Evolutionary conservation across 2,113 vertebrate species (phyloP).

Genomic region (Lipotes vexillifer): DNA sequence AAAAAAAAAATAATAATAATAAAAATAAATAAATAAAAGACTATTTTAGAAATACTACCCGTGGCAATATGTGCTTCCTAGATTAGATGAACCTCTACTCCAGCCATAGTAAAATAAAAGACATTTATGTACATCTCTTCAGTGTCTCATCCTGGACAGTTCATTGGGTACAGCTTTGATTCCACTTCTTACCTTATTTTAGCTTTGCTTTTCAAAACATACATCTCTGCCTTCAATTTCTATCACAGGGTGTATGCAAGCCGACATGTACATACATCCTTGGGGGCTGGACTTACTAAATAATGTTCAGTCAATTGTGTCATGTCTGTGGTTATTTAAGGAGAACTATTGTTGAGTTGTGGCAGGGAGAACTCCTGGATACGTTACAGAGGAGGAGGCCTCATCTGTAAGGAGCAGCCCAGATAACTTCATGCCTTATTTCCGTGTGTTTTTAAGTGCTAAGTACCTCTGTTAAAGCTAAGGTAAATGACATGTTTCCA

Average conservation of each 20-base stretch:
- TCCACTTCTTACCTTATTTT: neutral
- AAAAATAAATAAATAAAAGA: neutral
- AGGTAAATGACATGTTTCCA: neutral
- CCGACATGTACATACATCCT: neutral
- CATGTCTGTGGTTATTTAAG: neutral
- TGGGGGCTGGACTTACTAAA: neutral
- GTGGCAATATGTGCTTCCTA: neutral
- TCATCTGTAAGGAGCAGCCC: neutral
- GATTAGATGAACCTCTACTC: neutral
- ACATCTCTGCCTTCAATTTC: neutral
- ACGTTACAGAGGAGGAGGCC: neutral
- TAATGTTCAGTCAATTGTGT: neutral
- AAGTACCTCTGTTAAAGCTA: neutral
- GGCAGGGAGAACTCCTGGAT: neutral
- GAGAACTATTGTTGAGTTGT: neutral
- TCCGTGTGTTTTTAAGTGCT: neutral
- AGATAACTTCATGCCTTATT: neutral
- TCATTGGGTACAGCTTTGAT: neutral
- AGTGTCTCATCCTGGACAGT: neutral
- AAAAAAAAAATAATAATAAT: too few relatives aligned
- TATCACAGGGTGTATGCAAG: neutral
- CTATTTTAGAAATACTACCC: neutral
- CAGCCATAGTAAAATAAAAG: neutral
- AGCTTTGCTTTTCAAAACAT: neutral
- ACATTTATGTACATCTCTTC: rapidly evolving